phyloP scores from a whole-genome alignment of 2,888 invertebrate genomes.

The Metellina segmentata region DNA sequence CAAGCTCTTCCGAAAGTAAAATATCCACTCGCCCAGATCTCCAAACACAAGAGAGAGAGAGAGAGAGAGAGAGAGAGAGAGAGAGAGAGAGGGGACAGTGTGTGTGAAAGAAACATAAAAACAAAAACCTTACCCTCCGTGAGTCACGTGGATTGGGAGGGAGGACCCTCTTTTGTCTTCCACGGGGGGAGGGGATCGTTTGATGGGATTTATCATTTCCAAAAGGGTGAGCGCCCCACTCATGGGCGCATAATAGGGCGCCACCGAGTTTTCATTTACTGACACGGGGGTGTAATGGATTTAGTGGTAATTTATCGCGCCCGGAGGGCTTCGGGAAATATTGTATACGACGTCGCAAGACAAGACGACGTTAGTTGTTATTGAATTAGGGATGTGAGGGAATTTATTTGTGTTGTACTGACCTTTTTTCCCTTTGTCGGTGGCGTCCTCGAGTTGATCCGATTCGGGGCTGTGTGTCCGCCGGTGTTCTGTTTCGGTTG shows the following conservation, averaged over 20 bases:
- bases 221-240: slow-evolving; percentile 56
- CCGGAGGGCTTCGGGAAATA: slow-evolving; percentile 34
- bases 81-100: not conserved
- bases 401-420: slow-evolving; percentile 6
- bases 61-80: not conserved
- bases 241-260: slow-evolving; percentile 53
- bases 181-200: slow-evolving; percentile 36
- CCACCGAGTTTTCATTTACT: slow-evolving; percentile 67
- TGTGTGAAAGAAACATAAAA: slow-evolving; percentile 7
- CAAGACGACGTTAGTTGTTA: slow-evolving; percentile 23
- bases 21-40: not conserved
- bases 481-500: not conserved
- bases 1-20: slow-evolving; percentile 22
- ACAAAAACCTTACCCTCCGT: slow-evolving; percentile 24
- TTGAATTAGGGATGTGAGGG: slow-evolving; percentile 39
- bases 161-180: slow-evolving; percentile 45
- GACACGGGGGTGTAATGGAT: slow-evolving; percentile 59
- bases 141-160: slow-evolving; percentile 26
- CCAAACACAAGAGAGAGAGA: not conserved
- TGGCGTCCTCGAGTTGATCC: not conserved
- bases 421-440: not conserved
- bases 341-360: slow-evolving; percentile 20
- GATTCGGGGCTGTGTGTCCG: not conserved
- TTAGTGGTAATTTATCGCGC: slow-evolving; percentile 65
- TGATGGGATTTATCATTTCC: slow-evolving; percentile 70